phyloP scores from a whole-genome alignment of 2,113 vertebrate genomes.

The Tympanuchus pallidicinctus region DNA sequence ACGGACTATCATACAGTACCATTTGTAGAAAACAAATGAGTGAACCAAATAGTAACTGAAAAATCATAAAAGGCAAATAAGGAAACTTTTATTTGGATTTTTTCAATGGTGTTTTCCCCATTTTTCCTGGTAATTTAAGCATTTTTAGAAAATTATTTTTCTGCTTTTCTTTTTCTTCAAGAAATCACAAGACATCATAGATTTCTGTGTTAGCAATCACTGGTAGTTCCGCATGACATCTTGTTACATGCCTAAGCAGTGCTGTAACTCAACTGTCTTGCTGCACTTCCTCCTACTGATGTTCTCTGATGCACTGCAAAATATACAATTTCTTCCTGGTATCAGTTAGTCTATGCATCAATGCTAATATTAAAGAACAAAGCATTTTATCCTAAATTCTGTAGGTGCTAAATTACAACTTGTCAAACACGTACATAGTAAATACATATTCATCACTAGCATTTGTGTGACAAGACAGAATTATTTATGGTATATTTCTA shows the following conservation, averaged over 20 bases:
- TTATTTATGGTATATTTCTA: background rate
- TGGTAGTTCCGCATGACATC: background rate
- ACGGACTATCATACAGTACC: background rate
- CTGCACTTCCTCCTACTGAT: background rate
- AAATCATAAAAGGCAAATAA: background rate
- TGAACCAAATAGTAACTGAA: background rate
- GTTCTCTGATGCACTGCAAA: too few relatives aligned
- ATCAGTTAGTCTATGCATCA: too few relatives aligned
- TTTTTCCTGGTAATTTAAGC: background rate
- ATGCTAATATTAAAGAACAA: background rate
- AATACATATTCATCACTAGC: background rate
- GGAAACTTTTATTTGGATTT: background rate
- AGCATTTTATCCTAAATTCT: background rate
- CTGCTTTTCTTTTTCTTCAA: background rate
- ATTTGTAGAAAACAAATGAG: background rate
- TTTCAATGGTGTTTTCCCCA: background rate
- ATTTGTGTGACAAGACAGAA: background rate
- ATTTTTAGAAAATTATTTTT: background rate
- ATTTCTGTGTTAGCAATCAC: background rate
- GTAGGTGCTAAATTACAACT: background rate
- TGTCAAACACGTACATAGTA: background rate
- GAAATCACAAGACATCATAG: background rate
- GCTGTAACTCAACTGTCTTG: constrained; percentile 5
- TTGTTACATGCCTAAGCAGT: background rate
- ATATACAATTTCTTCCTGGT: too few relatives aligned